These are phyloP conservation scores for Vidua chalybeata DNA, from an alignment of 2,113 vertebrate genomes.

Conservation along the genomic window DNA sequence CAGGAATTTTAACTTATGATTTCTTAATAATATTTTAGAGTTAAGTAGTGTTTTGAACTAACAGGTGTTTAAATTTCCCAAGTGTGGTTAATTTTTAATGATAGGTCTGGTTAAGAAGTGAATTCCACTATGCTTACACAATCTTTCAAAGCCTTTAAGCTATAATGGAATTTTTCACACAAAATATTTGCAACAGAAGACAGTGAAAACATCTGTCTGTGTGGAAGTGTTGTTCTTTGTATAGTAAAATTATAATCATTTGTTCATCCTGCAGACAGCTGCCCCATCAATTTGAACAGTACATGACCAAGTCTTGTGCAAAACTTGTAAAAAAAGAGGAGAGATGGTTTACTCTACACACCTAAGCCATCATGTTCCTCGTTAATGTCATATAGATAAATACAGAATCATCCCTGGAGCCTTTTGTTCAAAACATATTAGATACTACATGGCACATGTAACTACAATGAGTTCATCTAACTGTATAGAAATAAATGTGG, in stretches of 20 bases:
- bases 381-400: background rate
- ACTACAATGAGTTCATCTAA: background rate
- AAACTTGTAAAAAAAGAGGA: background rate
- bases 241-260: constrained; percentile 16
- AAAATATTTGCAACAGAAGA: background rate
- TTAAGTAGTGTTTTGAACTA: constrained; percentile 52
- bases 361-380: background rate
- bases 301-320: background rate
- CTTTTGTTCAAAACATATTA: background rate
- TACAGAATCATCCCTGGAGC: background rate
- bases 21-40: constrained; percentile 52
- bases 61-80: constrained; percentile 63
- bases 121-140: constrained; percentile 59
- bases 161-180: constrained; percentile 24
- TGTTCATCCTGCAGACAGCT: background rate
- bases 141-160: constrained; percentile 45
- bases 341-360: background rate
- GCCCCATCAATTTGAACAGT: background rate
- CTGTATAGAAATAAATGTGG: background rate
- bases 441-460: background rate
- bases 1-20: constrained; percentile 59
- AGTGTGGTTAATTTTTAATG: constrained; percentile 64
- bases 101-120: constrained; percentile 41
- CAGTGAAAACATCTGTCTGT: background rate
- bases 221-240: background rate